Conservation (phyloP, 2,888 invertebrate genomes). For the Eupithecia dodoneata region DNA sequence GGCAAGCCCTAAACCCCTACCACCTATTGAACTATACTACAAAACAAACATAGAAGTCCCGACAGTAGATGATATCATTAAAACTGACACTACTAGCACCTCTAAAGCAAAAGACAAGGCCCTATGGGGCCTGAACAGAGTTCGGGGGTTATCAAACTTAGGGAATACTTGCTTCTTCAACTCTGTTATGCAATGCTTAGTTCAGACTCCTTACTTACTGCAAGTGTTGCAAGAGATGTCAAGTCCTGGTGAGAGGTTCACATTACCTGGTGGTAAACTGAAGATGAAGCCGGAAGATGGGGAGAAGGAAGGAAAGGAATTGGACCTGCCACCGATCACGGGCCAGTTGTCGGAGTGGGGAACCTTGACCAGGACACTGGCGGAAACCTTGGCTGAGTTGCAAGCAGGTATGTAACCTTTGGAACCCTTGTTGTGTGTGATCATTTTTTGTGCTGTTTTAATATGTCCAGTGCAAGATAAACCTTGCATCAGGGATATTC, state of each 20-base stretch:
- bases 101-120: conserved; percentile 71
- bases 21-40: conserved; percentile 69
- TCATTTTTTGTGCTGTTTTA: neutral
- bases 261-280: conserved; percentile 88
- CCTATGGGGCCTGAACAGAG: conserved; percentile 77
- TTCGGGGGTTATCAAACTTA: conserved; percentile 93
- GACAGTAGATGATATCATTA: conserved; percentile 58
- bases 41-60: conserved; percentile 61
- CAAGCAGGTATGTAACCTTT: conserved; percentile 75
- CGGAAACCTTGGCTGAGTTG: conserved; percentile 88
- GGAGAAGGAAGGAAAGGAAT: conserved; percentile 74
- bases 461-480: neutral
- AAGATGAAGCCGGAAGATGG: conserved; percentile 74
- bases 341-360: conserved; percentile 89
- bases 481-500: neutral
- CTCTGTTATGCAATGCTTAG: conserved; percentile 96
- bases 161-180: conserved; percentile 99
- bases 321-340: conserved; percentile 86
- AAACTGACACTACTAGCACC: conserved; percentile 48
- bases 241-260: conserved; percentile 87
- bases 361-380: conserved; percentile 86
- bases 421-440: neutral
- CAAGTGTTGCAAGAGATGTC: conserved; percentile 88
- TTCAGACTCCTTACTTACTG: conserved; percentile 92
- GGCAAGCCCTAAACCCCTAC: conserved; percentile 61